Conservation (phyloP, 2,797 vertebrate species). For the Podarcis lilfordi region DNA sequence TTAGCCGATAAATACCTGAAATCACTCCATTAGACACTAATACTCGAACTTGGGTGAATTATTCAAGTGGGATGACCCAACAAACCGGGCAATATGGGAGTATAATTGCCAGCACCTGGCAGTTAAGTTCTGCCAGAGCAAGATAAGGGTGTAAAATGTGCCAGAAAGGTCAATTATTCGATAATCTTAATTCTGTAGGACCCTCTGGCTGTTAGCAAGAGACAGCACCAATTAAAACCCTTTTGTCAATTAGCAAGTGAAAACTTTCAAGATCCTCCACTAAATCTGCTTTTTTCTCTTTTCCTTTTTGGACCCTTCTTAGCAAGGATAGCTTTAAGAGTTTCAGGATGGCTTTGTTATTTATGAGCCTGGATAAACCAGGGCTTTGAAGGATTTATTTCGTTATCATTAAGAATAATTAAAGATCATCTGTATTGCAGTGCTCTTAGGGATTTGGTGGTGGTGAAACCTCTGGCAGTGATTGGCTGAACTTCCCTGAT, state of each 20-base stretch:
- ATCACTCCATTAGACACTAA: not conserved
- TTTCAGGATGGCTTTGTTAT: fast-evolving
- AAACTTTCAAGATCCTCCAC: conserved; percentile 18
- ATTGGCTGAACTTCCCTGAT: not conserved
- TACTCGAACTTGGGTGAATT: not conserved
- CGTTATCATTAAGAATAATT: not conserved
- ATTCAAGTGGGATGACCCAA: not conserved
- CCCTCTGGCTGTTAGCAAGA: not conserved
- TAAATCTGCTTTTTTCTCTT: not conserved
- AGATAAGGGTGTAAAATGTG: not conserved
- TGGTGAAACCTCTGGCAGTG: not conserved
- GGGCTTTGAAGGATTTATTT: not conserved
- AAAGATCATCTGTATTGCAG: not conserved
- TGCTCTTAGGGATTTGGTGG: not conserved
- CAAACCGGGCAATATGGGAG: fast-evolving
- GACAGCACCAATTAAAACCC: conserved; percentile 19
- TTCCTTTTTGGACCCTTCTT: not conserved
- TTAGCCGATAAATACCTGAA: not conserved
- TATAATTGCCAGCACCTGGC: conserved; percentile 17
- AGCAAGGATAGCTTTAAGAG: not conserved
- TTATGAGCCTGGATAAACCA: fast-evolving
- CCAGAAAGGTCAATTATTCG: conserved; percentile 23
- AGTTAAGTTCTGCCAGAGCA: not conserved
- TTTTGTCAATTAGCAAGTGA: not conserved
- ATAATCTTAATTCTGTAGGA: conserved; percentile 3